Base-by-base conservation (phyloP, 1,140 invertebrate genomes). In the Drosophila sp. region DNA sequence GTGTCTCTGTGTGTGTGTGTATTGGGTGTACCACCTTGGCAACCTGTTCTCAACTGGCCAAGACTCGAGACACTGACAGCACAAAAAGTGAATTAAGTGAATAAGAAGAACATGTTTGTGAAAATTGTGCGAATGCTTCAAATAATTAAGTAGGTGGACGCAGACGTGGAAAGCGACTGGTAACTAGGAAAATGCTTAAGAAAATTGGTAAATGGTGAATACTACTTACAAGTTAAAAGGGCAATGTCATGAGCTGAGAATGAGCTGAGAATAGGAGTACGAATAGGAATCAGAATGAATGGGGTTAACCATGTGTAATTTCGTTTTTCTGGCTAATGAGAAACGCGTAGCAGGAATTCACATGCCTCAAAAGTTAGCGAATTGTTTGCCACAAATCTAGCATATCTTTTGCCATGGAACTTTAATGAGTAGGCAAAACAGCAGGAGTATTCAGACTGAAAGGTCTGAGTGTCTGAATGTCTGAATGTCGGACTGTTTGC, bases 111-210 rank as follows among this genome's bases (percentile, higher is more conserved):
- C 82, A 87, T 87, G 82, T 87, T 89, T 87, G 83, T 72, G 80
- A 83, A 89, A 89, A 89, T 89, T 83, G 84, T 83, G 73, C 73
- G 80, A 89, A 89, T 89, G 65, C 80, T 80, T 89, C 64, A 89
- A 89, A 89, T 89, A 89, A 89, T 89, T 89, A 87, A 83, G 83
- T 89, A 89, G 83, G 83, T 83, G 83, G 83, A 89, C 63, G 72
- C 62, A 64, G 56, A 50, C 61, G 41, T 51, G 43, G 21, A 45
- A 16, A 63, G 2, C 36, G 13, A 34, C 13, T 18, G n/a, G 53
- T 13, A 48, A 7, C 25, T 27, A 48, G 7, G 21, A 27, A 48
- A 48, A 48, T 14, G 40, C 48, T 21, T 21, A 16, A 13, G 53
- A 43, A 67, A 63, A 73, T 66, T 41, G 64, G 34, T n/a, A 65